phyloP scores from a whole-genome alignment of 2,797 vertebrate species.

The Gadopsis bispinosus region DNA sequence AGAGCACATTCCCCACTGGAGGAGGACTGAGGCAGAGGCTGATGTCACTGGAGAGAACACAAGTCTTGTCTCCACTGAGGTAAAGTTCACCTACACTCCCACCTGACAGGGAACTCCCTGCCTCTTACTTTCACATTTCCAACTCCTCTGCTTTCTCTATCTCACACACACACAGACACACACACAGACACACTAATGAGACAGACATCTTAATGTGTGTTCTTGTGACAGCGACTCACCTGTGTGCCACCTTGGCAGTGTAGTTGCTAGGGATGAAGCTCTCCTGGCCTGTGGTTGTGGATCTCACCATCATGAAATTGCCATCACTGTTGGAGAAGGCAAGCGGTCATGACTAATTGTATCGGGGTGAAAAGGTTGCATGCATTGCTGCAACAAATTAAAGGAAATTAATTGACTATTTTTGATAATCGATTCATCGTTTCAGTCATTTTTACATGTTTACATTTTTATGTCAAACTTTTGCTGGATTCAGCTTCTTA shows the following conservation, averaged over 20 bases:
- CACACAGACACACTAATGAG: neutral
- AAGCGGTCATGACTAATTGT: neutral
- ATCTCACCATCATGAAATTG: constrained; percentile 88
- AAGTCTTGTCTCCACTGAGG: constrained; percentile 31
- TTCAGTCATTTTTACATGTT: no score
- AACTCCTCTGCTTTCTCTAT: constrained; percentile 19
- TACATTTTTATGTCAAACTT: no score
- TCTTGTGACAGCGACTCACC: constrained; percentile 73
- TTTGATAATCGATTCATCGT: no score
- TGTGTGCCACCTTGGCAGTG: constrained; percentile 85
- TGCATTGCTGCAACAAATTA: no score
- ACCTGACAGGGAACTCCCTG: constrained; percentile 50
- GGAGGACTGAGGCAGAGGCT: constrained; percentile 63
- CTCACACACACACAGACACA: neutral
- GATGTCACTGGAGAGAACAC: constrained; percentile 43
- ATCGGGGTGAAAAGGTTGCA: neutral
- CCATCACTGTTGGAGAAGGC: constrained; percentile 82
- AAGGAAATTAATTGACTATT: no score
- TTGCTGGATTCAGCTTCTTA: no score
- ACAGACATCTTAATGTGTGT: neutral
- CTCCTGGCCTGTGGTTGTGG: constrained; percentile 79
- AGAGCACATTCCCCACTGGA: constrained; percentile 52
- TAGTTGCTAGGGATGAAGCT: constrained; percentile 85
- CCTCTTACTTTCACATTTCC: neutral
- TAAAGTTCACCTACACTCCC: constrained; percentile 50